Percentiles rank a stretch among this genome's conserved stretches.
phyloP scores from a whole-genome alignment of 2,113 vertebrate species.

The Megaleporinus macrocephalus region DNA sequence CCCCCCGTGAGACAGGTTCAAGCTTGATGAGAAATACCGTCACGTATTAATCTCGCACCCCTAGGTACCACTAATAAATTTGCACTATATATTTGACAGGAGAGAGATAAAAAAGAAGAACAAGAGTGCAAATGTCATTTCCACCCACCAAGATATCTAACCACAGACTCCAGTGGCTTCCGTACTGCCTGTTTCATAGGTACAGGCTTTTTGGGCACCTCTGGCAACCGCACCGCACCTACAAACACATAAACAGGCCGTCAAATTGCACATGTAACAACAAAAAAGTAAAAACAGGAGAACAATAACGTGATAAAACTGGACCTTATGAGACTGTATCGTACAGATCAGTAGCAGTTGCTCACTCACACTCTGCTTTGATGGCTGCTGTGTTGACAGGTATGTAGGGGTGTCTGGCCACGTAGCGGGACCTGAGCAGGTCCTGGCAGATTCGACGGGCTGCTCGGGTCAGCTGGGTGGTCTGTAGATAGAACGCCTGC shows the following conservation, averaged over 20 bases:
- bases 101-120: not conserved
- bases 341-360: not conserved
- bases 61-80: not conserved
- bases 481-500: slow-evolving; percentile 95
- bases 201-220: slow-evolving; percentile 83
- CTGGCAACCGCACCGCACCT: slow-evolving; percentile 92
- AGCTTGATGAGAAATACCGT: too few relatives aligned
- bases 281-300: not conserved
- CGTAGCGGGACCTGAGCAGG: slow-evolving; percentile 85
- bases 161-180: slow-evolving; percentile 94
- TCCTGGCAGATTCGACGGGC: slow-evolving; percentile 93
- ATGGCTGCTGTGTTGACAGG: slow-evolving; percentile 94
- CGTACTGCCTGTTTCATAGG: slow-evolving; percentile 87
- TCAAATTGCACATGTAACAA: not conserved
- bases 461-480: slow-evolving; percentile 85
- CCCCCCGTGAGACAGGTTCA: too few relatives aligned
- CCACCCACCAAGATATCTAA: slow-evolving; percentile 89
- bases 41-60: too few relatives aligned
- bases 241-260: slow-evolving; percentile 37
- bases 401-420: slow-evolving; percentile 91
- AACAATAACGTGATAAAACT: not conserved
- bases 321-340: too few relatives aligned
- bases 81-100: not conserved
- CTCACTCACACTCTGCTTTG: slow-evolving; percentile 92
- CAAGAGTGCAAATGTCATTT: not conserved